These are phyloP conservation scores for Carterocephalus palaemon DNA, from an alignment of 2,888 invertebrate genomes.

Conservation along the genomic window DNA sequence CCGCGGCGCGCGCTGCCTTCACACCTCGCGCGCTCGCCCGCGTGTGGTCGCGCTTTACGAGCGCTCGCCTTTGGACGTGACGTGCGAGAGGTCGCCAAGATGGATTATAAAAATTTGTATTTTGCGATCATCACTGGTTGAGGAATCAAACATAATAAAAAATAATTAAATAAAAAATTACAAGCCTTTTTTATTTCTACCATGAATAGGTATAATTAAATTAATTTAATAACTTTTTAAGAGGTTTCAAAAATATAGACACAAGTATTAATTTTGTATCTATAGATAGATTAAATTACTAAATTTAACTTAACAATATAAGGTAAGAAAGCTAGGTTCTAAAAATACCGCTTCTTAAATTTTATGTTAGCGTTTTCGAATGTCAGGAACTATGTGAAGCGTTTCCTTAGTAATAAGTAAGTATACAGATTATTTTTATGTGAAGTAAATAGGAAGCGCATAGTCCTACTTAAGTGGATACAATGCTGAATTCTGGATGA, in stretches of 20 bases:
- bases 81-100: conserved; percentile 3
- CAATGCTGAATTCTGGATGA: too few relatives aligned
- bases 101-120: not conserved
- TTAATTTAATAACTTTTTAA: not conserved
- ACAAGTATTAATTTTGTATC: not conserved
- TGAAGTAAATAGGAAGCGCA: too few relatives aligned
- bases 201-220: not conserved
- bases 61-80: conserved; percentile 48
- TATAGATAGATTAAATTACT: not conserved
- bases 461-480: too few relatives aligned
- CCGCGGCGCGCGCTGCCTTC: conserved; percentile 74
- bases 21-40: conserved; percentile 78
- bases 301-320: too few relatives aligned
- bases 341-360: too few relatives aligned
- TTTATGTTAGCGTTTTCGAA: too few relatives aligned
- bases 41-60: conserved; percentile 78
- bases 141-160: conserved; percentile 9
- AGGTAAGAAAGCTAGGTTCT: too few relatives aligned
- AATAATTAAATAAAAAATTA: not conserved
- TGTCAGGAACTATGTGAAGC: too few relatives aligned
- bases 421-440: too few relatives aligned
- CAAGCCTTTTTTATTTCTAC: not conserved
- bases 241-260: not conserved
- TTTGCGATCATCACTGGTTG: not conserved
- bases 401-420: too few relatives aligned